Percentiles rank a stretch among this genome's conserved stretches.
These are phyloP conservation scores for Coryphaenoides rupestris DNA, from an alignment of 2,113 vertebrate species.

Conservation along the genomic window DNA sequence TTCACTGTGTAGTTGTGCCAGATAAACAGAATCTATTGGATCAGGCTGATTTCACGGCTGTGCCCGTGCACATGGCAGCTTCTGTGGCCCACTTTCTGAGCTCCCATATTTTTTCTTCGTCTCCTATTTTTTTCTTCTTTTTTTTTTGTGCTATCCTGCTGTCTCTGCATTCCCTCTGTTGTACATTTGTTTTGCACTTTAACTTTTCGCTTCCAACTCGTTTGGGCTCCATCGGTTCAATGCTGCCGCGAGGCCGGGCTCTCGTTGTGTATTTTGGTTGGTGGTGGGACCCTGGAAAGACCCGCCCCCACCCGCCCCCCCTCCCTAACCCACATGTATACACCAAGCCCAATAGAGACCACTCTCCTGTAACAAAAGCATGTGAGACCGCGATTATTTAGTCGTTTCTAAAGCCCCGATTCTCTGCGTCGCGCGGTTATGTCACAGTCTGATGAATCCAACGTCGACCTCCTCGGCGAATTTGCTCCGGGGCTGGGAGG, in stretches of 20 bases:
- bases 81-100: conserved; percentile 63
- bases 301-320: no score
- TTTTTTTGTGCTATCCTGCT: conserved; percentile 49
- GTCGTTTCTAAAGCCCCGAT: conserved; percentile 4
- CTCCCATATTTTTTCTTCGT: conserved; percentile 18
- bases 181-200: not conserved
- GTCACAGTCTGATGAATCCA: conserved; percentile 15
- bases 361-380: no score
- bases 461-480: conserved; percentile 19
- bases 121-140: conserved; percentile 18
- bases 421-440: conserved; percentile 3
- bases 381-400: not conserved
- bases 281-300: no score
- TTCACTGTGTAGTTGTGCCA: conserved; percentile 70
- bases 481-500: conserved; percentile 2
- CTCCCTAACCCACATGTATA: no score
- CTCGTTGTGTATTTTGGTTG: no score
- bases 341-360: no score
- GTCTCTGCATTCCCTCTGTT: conserved; percentile 22
- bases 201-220: no score
- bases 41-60: conserved; percentile 74
- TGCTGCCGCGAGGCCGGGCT: no score
- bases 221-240: no score
- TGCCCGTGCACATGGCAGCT: conserved; percentile 68
- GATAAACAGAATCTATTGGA: conserved; percentile 78